phyloP scores from a whole-genome alignment of 1,140 invertebrate genomes.

The Nasonia longicornis region DNA sequence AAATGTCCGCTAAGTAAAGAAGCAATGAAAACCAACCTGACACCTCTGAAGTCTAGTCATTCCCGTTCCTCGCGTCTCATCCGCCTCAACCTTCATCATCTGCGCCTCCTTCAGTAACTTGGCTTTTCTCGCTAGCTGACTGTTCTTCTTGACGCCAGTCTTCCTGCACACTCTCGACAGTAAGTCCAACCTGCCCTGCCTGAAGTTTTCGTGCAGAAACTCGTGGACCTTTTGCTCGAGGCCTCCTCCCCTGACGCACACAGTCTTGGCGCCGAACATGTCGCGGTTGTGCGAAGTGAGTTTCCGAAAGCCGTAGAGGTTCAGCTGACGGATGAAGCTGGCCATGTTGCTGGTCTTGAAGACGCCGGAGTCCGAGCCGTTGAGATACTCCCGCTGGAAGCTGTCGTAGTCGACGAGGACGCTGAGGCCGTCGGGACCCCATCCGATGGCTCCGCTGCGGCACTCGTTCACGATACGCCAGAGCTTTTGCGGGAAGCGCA shows the following conservation, averaged over 20 bases:
- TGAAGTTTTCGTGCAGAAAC: conserved; percentile 72
- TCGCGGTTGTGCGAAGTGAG: conserved; percentile 73
- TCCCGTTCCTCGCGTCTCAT: conserved; percentile 22
- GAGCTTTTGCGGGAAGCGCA: conserved; percentile 74
- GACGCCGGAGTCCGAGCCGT: conserved; percentile 66
- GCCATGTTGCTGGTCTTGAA: conserved; percentile 75
- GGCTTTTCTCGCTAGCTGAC: not conserved
- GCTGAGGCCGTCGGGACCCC: conserved; percentile 69
- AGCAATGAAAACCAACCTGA: conserved; percentile 25
- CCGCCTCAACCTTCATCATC: not conserved
- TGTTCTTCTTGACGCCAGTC: conserved; percentile 63
- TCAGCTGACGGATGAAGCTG: conserved; percentile 74
- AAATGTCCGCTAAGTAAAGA: not conserved
- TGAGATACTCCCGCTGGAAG: conserved; percentile 70
- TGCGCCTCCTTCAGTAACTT: not conserved
- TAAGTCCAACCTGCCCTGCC: conserved; percentile 68
- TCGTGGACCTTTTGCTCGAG: conserved; percentile 73
- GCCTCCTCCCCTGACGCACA: conserved; percentile 51
- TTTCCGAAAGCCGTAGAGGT: conserved; percentile 75
- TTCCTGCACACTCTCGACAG: conserved; percentile 71
- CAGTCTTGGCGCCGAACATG: conserved; percentile 34
- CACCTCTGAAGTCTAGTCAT: conserved; percentile 42
- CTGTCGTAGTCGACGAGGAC: conserved; percentile 72
- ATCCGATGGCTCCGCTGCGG: conserved; percentile 69
- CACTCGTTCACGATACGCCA: conserved; percentile 73